Evolutionary conservation across 1,140 invertebrate species (phyloP), one percentile per base, ranked within the genome.

Genomic region (Macrosteles quadrilineatus): DNA sequence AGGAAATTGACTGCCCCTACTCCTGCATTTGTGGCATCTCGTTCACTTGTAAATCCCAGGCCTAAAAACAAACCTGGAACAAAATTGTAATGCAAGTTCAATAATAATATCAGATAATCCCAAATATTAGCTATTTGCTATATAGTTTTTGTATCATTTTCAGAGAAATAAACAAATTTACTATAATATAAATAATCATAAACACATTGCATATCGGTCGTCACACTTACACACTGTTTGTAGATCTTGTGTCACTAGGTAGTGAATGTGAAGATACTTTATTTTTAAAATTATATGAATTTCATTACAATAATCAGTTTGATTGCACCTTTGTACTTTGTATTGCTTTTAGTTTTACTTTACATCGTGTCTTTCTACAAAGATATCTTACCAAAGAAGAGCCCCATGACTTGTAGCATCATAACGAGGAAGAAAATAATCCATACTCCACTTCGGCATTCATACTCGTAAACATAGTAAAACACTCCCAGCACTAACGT

Each of bases 1-100:
- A 81, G 81, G 0, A 85, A 83, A 71, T 85, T 86, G 65, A 86
- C 83, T 17, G 80, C 80, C 1, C 85, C 85, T 2, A 87, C 74
- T 23, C 84, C 80, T 25, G 84, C 71, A 76, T 85, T 83, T 43
- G 85, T 84, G 6, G 85, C 85, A 40, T 83, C 80, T 40, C 78
- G 81, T 75, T 87, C 84, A 31, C 83, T 80, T 19, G 81, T 77
- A 73, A 82, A 83, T 12, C 84, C 69, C 0, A 81, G 75, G 2
- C 84, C 85, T 29, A 85, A 81, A 14, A 85, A 73, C 29, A 86
- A 75, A 36, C 83, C 82, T 82, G 62, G 23, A 69, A 32, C 3
- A 36, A 27, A 27, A 53, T 25, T 12, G 21, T 29, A 31, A 21
- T 62, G 0, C 21, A 25, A 6, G 30, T 21, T 66, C 17, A 40